Evolutionary conservation across 1,140 invertebrate genomes (phyloP), one percentile per base, ranked within the genome.

Genomic region (Diprion similis): DNA sequence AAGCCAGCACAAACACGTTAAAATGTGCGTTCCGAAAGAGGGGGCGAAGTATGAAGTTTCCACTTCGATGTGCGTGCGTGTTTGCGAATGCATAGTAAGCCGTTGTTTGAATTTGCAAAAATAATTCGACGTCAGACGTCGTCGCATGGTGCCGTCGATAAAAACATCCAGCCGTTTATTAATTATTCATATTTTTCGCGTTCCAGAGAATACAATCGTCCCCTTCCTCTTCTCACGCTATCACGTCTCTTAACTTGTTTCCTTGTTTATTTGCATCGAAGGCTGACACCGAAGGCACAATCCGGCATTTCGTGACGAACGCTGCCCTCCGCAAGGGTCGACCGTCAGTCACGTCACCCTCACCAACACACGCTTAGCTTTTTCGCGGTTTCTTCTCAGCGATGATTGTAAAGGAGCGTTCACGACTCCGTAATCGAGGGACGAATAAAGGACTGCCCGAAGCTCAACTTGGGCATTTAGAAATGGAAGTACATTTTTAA

Each of bases 261-360:
- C 51, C 51, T 17, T 6, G 51, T 59, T 75, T 79, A 71, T 79
- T 79, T 78, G 65, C 71, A 74, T 73, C 64, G 71, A 78, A 69
- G 74, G 71, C 65, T 78, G 68, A 75, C 75, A 76, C 74, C 68
- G 51, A 59, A 45, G 18, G 67, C 76, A 81, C 80, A 78, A 78
- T 78, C 77, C 66, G 76, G 74, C 73, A 81, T 83, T 81, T 79
- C 78, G 80, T 84, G 82, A 85, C 82, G 82, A 83, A 84, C 51
- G 9, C 51, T 13, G 11, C 51, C 11, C 51, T 13, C 51, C n/a
- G 51, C 51, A 59, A 59, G 51, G 51, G 51, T 59, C 51, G 51
- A 13, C 51, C 51, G n/a, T 59, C 51, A 59, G 51, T 4, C 11
- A 59, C 51, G 51, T 59, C 51, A 59, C 51, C 24, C 51, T 13